Conservation (phyloP, 2,888 invertebrate genomes). For the Sialis fuliginosa region DNA sequence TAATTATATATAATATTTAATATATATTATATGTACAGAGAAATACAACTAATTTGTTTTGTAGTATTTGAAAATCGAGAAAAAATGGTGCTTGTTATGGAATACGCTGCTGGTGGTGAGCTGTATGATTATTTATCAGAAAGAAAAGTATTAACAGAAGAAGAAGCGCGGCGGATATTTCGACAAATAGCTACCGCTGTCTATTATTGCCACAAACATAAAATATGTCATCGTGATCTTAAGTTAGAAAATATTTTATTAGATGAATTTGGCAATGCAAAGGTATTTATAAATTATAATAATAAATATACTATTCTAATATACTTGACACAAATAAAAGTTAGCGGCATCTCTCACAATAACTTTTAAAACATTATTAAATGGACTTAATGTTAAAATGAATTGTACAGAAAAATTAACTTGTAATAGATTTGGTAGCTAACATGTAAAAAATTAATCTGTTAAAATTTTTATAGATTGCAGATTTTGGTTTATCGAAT, state of each 20-base stretch:
- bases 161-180: conserved; percentile 87
- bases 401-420: not conserved
- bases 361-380: not conserved
- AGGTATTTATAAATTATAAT: conserved; percentile 36
- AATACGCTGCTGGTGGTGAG: conserved; percentile 97
- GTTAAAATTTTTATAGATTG: conserved; percentile 46
- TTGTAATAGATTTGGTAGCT: not conserved
- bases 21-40: too few relatives aligned
- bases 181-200: conserved; percentile 92
- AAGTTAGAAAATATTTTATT: conserved; percentile 89
- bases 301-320: not conserved
- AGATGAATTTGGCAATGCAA: conserved; percentile 86
- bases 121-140: conserved; percentile 92
- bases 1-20: too few relatives aligned
- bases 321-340: not conserved
- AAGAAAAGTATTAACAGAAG: conserved; percentile 75
- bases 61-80: conserved; percentile 98
- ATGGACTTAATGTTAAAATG: not conserved
- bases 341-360: not conserved
- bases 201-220: conserved; percentile 96
- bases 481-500: conserved; percentile 96
- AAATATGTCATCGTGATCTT: conserved; percentile 91
- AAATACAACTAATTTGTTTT: conserved; percentile 18
- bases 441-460: conserved; percentile 1
- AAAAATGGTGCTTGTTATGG: conserved; percentile 99